A percentile compares a stretch with the other conserved stretches of the same genome.
phyloP scores from a whole-genome alignment of 2,797 vertebrate species.

The Gymnocypris eckloni region DNA sequence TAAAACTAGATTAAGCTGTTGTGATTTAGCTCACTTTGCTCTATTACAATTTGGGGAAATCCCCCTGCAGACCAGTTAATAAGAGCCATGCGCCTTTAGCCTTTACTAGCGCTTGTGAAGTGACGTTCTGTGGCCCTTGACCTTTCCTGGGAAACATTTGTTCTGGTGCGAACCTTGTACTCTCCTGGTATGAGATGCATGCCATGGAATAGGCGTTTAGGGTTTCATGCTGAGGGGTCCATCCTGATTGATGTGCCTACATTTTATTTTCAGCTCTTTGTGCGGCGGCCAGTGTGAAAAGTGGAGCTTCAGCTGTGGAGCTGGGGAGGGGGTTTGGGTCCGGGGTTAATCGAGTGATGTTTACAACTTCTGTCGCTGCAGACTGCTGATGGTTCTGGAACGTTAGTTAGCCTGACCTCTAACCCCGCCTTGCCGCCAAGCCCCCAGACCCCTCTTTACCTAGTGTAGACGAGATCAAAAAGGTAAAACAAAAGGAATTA shows the following conservation, averaged over 20 bases:
- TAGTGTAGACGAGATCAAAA: constrained; percentile 28
- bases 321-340: constrained; percentile 6
- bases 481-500: constrained; percentile 72
- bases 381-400: constrained; percentile 77
- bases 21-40: constrained; percentile 16
- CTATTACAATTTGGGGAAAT: constrained; percentile 32
- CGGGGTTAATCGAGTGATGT: constrained; percentile 72
- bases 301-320: constrained; percentile 50
- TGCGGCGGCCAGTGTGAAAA: constrained; percentile 73
- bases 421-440: constrained; percentile 65
- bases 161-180: constrained; percentile 74
- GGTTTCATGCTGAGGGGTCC: constrained; percentile 75
- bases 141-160: constrained; percentile 84
- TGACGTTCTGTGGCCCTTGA: constrained; percentile 76
- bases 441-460: constrained; percentile 34
- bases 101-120: constrained; percentile 47
- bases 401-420: constrained; percentile 77
- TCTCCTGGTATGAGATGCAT: constrained; percentile 79
- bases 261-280: constrained; percentile 84
- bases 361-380: constrained; percentile 70
- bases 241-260: constrained; percentile 81
- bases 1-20: neutral
- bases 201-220: constrained; percentile 81
- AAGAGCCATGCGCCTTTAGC: constrained; percentile 24
- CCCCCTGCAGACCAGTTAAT: constrained; percentile 30